A percentile compares a stretch with the other conserved stretches of the same genome.
Evolutionary conservation across 1,140 invertebrate species (phyloP).

Genomic region (Drosophila nigromelanica): DNA sequence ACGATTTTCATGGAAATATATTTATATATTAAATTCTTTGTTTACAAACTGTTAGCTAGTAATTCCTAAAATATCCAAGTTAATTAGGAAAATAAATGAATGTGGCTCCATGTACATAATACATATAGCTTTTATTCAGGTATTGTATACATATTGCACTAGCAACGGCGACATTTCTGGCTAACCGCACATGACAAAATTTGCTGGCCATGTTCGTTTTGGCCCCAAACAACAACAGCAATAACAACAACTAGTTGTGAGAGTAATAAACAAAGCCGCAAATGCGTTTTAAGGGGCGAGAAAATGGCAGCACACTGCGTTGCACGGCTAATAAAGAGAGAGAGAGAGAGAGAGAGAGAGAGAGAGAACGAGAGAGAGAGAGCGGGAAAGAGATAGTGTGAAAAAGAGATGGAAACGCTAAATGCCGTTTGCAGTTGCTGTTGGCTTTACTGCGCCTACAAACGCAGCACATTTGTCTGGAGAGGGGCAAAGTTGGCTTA

Average conservation of each 20-base stretch:
- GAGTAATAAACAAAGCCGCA: slow-evolving; percentile 59
- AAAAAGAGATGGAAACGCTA: slow-evolving; percentile 6
- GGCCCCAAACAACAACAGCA: slow-evolving; percentile 17
- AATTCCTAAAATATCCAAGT: neutral
- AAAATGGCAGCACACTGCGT: slow-evolving; percentile 20
- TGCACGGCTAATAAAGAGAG: slow-evolving; percentile 1
- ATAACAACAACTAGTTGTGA: slow-evolving; percentile 34
- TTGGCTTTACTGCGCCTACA: slow-evolving; percentile 11
- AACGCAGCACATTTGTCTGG: neutral
- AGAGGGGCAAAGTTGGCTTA: neutral
- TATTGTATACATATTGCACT: slow-evolving; percentile 5
- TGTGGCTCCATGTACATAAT: neutral
- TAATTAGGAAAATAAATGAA: slow-evolving; percentile 1
- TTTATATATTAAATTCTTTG: too few species aligned
- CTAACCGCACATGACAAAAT: slow-evolving; percentile 51
- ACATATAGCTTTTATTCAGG: neutral
- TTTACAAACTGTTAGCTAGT: too few species aligned
- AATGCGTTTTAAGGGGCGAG: slow-evolving; percentile 45
- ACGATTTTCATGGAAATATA: too few species aligned
- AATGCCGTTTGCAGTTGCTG: slow-evolving; percentile 16
- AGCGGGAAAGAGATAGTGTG: slow-evolving; percentile 8
- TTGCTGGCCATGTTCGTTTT: slow-evolving; percentile 41
- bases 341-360: neutral
- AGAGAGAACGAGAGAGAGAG: neutral
- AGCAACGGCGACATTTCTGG: slow-evolving; percentile 25